These are phyloP conservation scores for Ferdinandea cuprea DNA, from an alignment of 2,888 invertebrate genomes.

Conservation along the genomic window DNA sequence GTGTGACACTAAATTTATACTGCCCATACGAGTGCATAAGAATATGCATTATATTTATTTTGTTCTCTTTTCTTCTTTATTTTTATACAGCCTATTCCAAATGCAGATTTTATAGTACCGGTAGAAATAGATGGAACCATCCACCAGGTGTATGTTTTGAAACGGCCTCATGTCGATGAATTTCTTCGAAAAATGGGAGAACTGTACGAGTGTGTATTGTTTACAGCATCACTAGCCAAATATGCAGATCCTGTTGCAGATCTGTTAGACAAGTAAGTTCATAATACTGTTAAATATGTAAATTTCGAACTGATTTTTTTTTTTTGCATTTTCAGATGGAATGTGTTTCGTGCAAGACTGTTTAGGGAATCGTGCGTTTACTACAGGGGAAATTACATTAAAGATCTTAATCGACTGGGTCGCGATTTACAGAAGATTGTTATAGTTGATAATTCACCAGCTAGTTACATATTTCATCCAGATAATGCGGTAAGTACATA, in stretches of 20 bases:
- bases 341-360: conserved; percentile 96
- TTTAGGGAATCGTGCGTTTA: conserved; percentile 99
- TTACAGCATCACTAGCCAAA: conserved; percentile 99
- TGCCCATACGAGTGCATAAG: not conserved
- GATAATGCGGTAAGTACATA: conserved; percentile 98
- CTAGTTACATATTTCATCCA: conserved; percentile 99
- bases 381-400: conserved; percentile 99
- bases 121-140: conserved; percentile 99
- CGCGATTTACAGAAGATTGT: conserved; percentile 97
- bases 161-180: conserved; percentile 99
- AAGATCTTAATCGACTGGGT: conserved; percentile 98
- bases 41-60: not conserved
- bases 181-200: conserved; percentile 99
- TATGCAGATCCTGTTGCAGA: conserved; percentile 99
- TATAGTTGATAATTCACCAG: conserved; percentile 99
- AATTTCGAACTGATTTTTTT: conserved; percentile 1
- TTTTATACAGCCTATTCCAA: conserved; percentile 98
- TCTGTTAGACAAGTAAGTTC: conserved; percentile 91
- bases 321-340: conserved; percentile 87
- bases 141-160: conserved; percentile 99
- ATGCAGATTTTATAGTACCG: conserved; percentile 99
- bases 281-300: not conserved
- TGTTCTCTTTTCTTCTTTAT: conserved; percentile 75
- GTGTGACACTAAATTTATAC: conserved; percentile 40
- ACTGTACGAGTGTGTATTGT: conserved; percentile 99